A percentile compares a stretch with the other conserved stretches of the same genome.
Conservation (phyloP, 1,140 invertebrate genomes). For the Brachionus sp. region DNA sequence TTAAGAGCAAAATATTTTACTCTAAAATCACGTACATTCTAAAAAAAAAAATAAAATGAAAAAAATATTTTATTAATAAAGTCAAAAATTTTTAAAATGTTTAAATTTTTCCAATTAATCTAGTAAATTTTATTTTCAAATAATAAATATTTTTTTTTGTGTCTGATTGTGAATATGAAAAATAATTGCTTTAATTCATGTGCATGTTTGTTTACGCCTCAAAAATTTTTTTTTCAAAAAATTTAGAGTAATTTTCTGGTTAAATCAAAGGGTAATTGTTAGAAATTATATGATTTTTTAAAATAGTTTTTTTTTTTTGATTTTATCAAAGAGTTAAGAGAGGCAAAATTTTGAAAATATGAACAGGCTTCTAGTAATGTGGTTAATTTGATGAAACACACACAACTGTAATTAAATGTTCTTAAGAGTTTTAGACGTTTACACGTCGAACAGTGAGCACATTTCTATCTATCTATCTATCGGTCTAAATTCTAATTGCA, state of each 20-base stretch:
- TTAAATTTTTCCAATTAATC: neutral
- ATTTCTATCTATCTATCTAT: neutral
- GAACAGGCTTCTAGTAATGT: neutral
- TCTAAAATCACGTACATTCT: too few species aligned
- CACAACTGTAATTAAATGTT: neutral
- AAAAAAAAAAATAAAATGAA: too few species aligned
- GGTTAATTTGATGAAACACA: neutral
- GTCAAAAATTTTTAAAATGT: too few species aligned
- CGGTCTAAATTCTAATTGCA: neutral
- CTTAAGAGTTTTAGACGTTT: neutral
- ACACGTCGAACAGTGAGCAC: neutral
- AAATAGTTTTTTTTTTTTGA: neutral
- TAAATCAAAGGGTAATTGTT: neutral
- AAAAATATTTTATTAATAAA: too few species aligned
- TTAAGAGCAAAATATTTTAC: too few species aligned
- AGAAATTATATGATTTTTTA: neutral
- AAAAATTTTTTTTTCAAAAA: neutral
- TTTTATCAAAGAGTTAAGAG: neutral
- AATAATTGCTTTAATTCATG: neutral
- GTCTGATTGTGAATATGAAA: neutral
- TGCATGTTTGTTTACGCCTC: neutral
- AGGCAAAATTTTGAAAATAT: neutral
- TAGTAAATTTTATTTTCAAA: neutral
- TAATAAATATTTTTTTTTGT: neutral
- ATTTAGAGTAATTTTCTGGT: neutral